Percentiles rank a stretch among this genome's conserved stretches.
Conservation (phyloP, 2,113 vertebrate species). For the Oxyruncus cristatus region DNA sequence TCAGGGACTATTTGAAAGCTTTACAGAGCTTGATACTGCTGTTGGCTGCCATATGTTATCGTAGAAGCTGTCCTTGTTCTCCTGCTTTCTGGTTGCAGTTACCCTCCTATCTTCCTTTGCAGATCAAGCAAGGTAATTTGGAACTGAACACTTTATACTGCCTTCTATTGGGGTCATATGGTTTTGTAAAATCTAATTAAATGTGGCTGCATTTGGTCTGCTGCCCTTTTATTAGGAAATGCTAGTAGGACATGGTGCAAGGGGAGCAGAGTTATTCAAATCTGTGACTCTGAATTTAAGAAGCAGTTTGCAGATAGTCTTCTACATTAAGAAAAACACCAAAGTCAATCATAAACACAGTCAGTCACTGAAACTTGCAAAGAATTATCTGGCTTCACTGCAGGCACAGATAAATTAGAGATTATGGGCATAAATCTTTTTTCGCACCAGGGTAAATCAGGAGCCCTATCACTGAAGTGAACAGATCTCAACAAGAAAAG, state of each 20-base stretch:
- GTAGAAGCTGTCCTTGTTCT: not conserved
- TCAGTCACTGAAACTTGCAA: slow-evolving; percentile 22
- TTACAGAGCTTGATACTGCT: not conserved
- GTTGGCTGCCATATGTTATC: not conserved
- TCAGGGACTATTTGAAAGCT: not conserved
- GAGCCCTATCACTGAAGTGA: slow-evolving; percentile 16
- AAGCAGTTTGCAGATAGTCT: not conserved
- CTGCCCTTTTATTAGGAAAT: not conserved
- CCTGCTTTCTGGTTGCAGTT: not conserved
- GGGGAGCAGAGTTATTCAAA: not conserved
- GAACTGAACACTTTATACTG: not conserved
- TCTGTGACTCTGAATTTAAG: not conserved
- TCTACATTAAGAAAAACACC: not conserved
- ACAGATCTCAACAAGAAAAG: slow-evolving; percentile 46
- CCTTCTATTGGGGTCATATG: not conserved
- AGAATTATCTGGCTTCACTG: slow-evolving; percentile 53
- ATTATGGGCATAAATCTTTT: slow-evolving; percentile 38
- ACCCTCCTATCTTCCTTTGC: not conserved
- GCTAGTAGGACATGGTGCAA: not conserved
- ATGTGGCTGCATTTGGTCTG: not conserved
- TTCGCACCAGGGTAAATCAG: not conserved
- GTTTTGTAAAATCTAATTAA: not conserved
- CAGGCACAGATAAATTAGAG: slow-evolving; percentile 61
- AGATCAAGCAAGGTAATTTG: not conserved
- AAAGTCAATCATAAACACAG: not conserved